These are phyloP conservation scores for Amblyjoppa proteus DNA, from an alignment of 2,888 invertebrate genomes.

Conservation along the genomic window DNA sequence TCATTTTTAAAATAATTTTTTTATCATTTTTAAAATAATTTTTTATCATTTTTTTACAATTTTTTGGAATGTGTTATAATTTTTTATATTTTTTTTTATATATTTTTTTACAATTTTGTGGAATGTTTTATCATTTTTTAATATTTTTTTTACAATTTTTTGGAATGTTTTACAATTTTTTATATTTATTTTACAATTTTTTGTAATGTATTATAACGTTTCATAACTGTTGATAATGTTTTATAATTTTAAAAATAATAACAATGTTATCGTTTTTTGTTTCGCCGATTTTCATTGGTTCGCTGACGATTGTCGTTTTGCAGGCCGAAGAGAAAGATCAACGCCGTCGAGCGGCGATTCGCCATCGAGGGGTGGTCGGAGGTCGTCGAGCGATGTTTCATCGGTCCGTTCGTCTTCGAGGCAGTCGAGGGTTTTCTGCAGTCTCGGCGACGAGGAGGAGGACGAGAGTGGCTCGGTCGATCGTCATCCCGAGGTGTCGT, in stretches of 20 bases:
- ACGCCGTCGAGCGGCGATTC: conserved; percentile 64
- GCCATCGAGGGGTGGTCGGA: conserved; percentile 69
- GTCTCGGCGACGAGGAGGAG: conserved; percentile 82
- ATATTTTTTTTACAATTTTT: neutral
- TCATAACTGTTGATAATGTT: too few relatives aligned
- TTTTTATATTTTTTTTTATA: too few relatives aligned
- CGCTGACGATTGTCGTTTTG: neutral
- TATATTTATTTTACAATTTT: neutral
- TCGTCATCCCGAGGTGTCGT: conserved; percentile 80
- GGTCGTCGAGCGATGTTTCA: conserved; percentile 62
- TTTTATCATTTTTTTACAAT: too few relatives aligned
- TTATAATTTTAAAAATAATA: too few relatives aligned
- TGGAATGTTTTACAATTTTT: neutral
- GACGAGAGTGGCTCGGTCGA: conserved; percentile 75
- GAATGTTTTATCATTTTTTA: neutral
- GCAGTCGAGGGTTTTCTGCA: conserved; percentile 67
- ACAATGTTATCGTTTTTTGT: conserved; percentile 37
- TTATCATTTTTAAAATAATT: too few relatives aligned
- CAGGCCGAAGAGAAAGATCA: conserved; percentile 78
- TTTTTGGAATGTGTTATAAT: too few relatives aligned
- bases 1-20: too few relatives aligned
- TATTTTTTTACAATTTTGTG: too few relatives aligned
- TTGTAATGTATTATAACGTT: too few relatives aligned
- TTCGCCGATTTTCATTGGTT: neutral
- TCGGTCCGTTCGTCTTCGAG: conserved; percentile 11